Evolutionary conservation across 2,113 vertebrate species (phyloP).

Genomic region (Naja naja): DNA sequence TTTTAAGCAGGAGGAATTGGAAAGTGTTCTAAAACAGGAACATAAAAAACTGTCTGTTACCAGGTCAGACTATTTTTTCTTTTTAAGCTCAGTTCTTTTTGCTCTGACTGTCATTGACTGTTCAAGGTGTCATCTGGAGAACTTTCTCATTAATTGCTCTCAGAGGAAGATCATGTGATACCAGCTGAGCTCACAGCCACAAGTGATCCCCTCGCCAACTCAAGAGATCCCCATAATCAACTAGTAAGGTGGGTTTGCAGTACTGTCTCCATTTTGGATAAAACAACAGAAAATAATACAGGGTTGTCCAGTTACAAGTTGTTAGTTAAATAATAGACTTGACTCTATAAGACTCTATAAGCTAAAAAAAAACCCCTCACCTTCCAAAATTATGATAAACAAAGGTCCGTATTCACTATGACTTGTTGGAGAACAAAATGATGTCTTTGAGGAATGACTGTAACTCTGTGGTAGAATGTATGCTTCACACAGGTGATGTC

Average conservation of each 20-base stretch:
- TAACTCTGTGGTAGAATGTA: background rate
- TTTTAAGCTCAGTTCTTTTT: background rate
- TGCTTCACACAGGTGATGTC: background rate
- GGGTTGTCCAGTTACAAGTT: background rate
- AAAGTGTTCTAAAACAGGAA: conserved; percentile 27
- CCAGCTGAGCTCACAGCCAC: background rate
- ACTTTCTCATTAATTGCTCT: background rate
- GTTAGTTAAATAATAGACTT: background rate
- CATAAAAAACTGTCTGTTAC: background rate
- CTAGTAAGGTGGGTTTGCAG: background rate
- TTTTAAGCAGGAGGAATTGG: conserved; percentile 50
- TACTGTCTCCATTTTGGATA: background rate
- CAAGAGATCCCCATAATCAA: background rate
- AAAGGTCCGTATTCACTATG: background rate
- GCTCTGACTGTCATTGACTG: background rate
- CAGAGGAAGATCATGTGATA: background rate
- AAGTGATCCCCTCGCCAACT: background rate
- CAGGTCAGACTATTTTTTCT: background rate
- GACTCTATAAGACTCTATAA: background rate
- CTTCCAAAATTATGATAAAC: background rate
- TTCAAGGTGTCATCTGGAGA: background rate
- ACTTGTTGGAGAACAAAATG: background rate
- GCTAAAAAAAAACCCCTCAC: background rate
- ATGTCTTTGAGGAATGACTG: background rate
- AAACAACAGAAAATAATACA: background rate